Evolutionary conservation across 2,113 vertebrate species (phyloP).

Genomic region (Mola mola): DNA sequence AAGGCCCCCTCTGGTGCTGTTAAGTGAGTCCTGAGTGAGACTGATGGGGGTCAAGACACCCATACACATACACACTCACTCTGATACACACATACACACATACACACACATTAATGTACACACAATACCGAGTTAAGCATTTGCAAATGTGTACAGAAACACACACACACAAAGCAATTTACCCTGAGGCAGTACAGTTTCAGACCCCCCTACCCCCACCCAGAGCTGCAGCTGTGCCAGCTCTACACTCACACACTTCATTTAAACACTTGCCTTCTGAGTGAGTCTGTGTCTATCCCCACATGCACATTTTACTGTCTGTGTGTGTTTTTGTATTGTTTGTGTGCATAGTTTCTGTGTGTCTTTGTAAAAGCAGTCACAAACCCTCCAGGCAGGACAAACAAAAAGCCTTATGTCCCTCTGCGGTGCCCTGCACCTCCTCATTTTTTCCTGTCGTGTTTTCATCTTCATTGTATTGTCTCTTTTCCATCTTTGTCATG

Average conservation of each 20-base stretch:
- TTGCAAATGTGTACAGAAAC: slow-evolving; percentile 4
- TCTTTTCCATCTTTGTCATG: slow-evolving; percentile 13
- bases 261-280: background rate
- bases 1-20: slow-evolving; percentile 74
- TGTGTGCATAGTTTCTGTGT: slow-evolving; percentile 3
- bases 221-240: slow-evolving; percentile 53
- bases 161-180: slow-evolving; percentile 16
- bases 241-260: slow-evolving; percentile 11
- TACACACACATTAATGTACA: slow-evolving; percentile 12
- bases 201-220: slow-evolving; percentile 20
- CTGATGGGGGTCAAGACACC: slow-evolving; percentile 81
- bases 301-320: background rate
- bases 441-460: background rate
- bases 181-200: slow-evolving; percentile 47
- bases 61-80: slow-evolving; percentile 26
- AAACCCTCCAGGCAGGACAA: slow-evolving; percentile 5
- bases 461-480: too few relatives aligned
- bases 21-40: slow-evolving; percentile 83
- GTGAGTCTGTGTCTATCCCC: slow-evolving; percentile 10
- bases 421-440: slow-evolving; percentile 10
- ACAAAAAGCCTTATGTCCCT: slow-evolving; percentile 14
- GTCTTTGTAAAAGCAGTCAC: slow-evolving; percentile 11
- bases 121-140: too few relatives aligned
- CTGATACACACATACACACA: slow-evolving; percentile 16
- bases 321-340: slow-evolving; percentile 4